Evolutionary conservation across 2,797 vertebrate genomes (phyloP).

Genomic region (Megalops cyprinoides): DNA sequence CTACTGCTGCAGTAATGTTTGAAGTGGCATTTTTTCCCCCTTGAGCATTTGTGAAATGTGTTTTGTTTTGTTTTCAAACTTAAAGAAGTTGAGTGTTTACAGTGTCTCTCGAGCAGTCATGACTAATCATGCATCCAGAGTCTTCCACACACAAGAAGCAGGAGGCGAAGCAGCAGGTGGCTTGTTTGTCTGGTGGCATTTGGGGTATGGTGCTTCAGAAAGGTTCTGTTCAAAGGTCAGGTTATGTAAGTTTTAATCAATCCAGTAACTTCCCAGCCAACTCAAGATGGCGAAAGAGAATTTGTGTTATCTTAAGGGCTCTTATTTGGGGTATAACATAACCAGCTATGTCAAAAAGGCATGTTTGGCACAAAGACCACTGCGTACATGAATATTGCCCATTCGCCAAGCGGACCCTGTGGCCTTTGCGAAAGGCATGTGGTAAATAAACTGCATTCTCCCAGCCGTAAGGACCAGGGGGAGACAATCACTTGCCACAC

Average conservation of each 20-base stretch:
- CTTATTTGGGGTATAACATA: not conserved
- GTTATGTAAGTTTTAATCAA: not conserved
- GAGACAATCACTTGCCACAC: too few species aligned
- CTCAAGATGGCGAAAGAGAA: not conserved
- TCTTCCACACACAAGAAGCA: not conserved
- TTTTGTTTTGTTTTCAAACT: not conserved
- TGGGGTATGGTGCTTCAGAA: not conserved
- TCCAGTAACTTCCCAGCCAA: not conserved
- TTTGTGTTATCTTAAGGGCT: not conserved
- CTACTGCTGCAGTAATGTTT: not conserved
- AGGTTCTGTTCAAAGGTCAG: constrained; percentile 6
- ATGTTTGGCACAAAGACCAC: not conserved
- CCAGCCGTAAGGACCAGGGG: too few species aligned
- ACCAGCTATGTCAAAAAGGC: not conserved
- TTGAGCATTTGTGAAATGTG: constrained; percentile 6
- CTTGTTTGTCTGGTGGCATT: constrained; percentile 2
- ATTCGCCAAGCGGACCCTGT: not conserved
- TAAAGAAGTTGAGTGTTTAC: not conserved
- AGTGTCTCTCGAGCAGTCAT: not conserved
- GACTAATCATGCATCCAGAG: constrained; percentile 2
- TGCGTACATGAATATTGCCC: not conserved
- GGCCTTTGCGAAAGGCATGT: too few species aligned
- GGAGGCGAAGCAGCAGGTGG: constrained; percentile 14
- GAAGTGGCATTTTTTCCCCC: not conserved
- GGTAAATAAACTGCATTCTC: too few species aligned